phyloP scores from a whole-genome alignment of 2,888 invertebrate species.

The Eristalinus sepulchralis region DNA sequence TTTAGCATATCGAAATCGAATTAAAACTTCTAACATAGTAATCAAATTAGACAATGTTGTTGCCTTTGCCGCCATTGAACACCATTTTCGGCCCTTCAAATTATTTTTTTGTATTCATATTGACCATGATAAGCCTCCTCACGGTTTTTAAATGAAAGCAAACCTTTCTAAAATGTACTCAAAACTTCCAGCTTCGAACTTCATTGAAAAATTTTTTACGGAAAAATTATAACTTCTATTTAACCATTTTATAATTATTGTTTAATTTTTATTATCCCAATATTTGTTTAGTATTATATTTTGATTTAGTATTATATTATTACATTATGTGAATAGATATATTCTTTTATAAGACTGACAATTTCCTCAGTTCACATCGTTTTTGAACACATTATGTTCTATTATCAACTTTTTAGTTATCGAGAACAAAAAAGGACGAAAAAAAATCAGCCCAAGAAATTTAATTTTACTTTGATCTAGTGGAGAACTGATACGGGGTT shows the following conservation, averaged over 20 bases:
- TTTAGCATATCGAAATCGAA: too few species aligned
- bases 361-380: background rate
- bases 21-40: too few species aligned
- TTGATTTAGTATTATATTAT: conserved; percentile 1
- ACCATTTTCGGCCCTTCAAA: too few species aligned
- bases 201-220: too few species aligned
- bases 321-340: background rate
- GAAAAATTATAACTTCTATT: background rate
- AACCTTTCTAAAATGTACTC: too few species aligned
- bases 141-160: too few species aligned
- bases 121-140: too few species aligned
- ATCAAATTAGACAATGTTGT: too few species aligned
- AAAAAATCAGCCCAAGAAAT: background rate
- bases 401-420: background rate
- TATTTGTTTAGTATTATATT: conserved; percentile 2
- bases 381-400: background rate
- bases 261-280: background rate
- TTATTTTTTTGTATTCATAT: too few species aligned
- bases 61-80: too few species aligned
- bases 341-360: background rate
- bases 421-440: background rate
- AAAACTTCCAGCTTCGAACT: too few species aligned
- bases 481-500: conserved; percentile 78
- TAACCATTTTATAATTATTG: background rate
- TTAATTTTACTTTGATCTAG: conserved; percentile 61